These are phyloP conservation scores for Sebastes taczanowskii DNA, from an alignment of 2,797 vertebrate genomes.

Conservation along the genomic window DNA sequence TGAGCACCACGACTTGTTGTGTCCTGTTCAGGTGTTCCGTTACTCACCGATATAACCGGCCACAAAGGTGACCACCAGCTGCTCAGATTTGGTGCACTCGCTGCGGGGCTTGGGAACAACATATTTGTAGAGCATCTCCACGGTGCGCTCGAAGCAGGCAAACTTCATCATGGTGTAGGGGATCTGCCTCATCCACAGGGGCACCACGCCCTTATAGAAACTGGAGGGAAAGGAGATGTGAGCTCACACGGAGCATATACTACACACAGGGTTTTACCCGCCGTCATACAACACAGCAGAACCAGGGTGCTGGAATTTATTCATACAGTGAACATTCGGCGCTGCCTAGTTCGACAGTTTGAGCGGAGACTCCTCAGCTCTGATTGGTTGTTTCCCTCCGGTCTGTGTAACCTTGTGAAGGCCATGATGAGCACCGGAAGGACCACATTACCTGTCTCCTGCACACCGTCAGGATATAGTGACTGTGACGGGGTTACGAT, in stretches of 20 bases:
- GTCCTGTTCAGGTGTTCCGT: neutral
- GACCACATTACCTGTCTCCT: no score
- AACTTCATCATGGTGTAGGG: conserved; percentile 99
- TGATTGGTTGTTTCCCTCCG: no score
- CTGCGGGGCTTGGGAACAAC: conserved; percentile 95
- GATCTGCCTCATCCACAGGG: conserved; percentile 99
- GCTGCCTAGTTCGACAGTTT: no score
- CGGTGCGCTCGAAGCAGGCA: conserved; percentile 97
- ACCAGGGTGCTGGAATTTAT: no score
- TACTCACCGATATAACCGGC: conserved; percentile 97
- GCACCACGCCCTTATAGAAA: conserved; percentile 97
- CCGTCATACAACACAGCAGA: no score
- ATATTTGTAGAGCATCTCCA: conserved; percentile 93
- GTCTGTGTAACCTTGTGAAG: no score
- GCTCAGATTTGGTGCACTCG: conserved; percentile 92
- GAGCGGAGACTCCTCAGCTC: no score
- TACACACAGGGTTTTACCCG: no score
- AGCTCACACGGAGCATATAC: neutral
- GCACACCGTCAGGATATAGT: no score
- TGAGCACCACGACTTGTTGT: neutral
- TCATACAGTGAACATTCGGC: no score
- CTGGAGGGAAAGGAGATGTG: conserved; percentile 62
- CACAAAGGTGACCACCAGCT: conserved; percentile 95
- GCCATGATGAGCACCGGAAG: no score
- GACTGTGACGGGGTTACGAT: no score